A percentile compares a stretch with the other conserved stretches of the same genome.
Conservation (phyloP, 2,888 invertebrate genomes). For the Clostera curtula region DNA sequence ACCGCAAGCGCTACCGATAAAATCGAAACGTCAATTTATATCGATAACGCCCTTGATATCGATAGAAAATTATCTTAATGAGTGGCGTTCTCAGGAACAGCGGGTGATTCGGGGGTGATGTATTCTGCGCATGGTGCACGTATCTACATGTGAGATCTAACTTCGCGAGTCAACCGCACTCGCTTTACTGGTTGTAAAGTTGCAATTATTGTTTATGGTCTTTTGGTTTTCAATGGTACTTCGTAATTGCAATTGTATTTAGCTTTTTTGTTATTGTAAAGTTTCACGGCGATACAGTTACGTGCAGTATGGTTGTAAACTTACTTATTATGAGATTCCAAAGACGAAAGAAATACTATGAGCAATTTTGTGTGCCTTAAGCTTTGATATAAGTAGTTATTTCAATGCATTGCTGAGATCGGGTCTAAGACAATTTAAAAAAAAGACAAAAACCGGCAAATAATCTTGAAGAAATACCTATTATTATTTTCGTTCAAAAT, state of each 20-base stretch:
- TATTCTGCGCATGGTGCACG: too few species aligned
- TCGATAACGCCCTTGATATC: constrained; percentile 35
- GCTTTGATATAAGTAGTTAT: too few species aligned
- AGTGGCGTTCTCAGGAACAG: constrained; percentile 62
- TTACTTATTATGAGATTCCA: neutral
- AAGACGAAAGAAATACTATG: neutral
- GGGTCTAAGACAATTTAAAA: too few species aligned
- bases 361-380: constrained; percentile 7
- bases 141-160: constrained; percentile 70
- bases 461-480: too few species aligned
- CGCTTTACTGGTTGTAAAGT: constrained; percentile 27
- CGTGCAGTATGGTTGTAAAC: constrained; percentile 8
- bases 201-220: constrained; percentile 37
- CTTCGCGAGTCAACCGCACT: constrained; percentile 43
- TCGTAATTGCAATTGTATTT: constrained; percentile 34
- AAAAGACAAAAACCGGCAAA: too few species aligned
- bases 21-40: constrained; percentile 51
- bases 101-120: constrained; percentile 51
- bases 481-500: too few species aligned
- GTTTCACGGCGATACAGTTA: constrained; percentile 24
- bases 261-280: constrained; percentile 10
- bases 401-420: too few species aligned
- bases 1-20: constrained; percentile 47
- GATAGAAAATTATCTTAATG: constrained; percentile 41
- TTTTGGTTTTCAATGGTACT: constrained; percentile 30